Percentiles rank a stretch among this genome's conserved stretches.
Evolutionary conservation across 2,888 invertebrate species (phyloP).

Genomic region (Erebia palarica): DNA sequence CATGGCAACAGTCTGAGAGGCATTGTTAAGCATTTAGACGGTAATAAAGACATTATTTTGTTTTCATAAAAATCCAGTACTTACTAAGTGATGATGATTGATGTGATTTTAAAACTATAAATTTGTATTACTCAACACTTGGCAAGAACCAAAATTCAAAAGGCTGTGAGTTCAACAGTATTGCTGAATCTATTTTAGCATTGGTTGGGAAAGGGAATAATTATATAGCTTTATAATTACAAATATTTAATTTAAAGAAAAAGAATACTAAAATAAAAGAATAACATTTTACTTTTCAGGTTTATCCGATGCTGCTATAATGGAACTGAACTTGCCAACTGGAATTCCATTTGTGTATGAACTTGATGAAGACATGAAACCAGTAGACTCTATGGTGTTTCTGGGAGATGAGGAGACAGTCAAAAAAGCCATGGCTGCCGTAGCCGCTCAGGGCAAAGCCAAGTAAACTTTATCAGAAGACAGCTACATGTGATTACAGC

Average conservation of each 20-base stretch:
- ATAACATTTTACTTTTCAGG: slow-evolving; percentile 59
- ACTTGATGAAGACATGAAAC: slow-evolving; percentile 86
- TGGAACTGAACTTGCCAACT: slow-evolving; percentile 89
- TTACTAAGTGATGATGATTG: too few species aligned
- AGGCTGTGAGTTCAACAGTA: too few species aligned
- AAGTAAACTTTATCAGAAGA: slow-evolving; percentile 66
- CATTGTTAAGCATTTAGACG: slow-evolving; percentile 92
- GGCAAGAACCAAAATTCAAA: too few species aligned
- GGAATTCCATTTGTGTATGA: slow-evolving; percentile 92
- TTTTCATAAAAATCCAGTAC: not conserved
- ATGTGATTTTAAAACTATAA: too few species aligned
- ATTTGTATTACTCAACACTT: too few species aligned
- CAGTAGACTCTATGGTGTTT: slow-evolving; percentile 87
- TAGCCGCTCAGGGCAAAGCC: slow-evolving; percentile 90
- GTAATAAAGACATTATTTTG: slow-evolving; percentile 69
- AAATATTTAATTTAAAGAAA: too few species aligned
- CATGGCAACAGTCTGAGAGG: slow-evolving; percentile 94
- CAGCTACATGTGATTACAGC: not conserved
- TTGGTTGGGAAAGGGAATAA: too few species aligned
- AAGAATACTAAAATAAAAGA: too few species aligned
- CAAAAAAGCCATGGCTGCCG: slow-evolving; percentile 88
- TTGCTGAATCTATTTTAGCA: too few species aligned
- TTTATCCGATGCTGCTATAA: slow-evolving; percentile 87
- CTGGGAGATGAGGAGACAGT: slow-evolving; percentile 91
- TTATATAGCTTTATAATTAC: too few species aligned